Evolutionary conservation across 2,888 invertebrate species (phyloP).

Genomic region (Bombylius discolor): DNA sequence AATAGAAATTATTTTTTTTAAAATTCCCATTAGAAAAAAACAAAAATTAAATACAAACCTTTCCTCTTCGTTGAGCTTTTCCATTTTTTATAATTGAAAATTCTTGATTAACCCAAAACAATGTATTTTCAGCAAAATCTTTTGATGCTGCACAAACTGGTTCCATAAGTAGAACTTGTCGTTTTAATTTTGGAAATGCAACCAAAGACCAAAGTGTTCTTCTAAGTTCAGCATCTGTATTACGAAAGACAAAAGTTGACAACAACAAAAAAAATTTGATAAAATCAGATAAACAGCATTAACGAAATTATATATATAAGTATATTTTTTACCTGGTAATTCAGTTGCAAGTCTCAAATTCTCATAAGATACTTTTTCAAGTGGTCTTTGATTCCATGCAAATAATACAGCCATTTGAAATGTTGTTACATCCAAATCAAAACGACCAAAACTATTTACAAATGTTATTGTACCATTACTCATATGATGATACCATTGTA

Average conservation of each 20-base stretch:
- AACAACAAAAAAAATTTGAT: not conserved
- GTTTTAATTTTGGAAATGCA: conserved; percentile 89
- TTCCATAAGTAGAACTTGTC: conserved; percentile 74
- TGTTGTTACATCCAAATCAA: conserved; percentile 96
- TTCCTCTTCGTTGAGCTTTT: conserved; percentile 86
- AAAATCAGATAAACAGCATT: no score
- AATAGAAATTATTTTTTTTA: no score
- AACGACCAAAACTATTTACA: conserved; percentile 79
- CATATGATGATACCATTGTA: conserved; percentile 99
- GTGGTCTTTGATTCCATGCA: conserved; percentile 94
- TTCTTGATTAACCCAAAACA: conserved; percentile 95
- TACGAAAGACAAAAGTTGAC: no score
- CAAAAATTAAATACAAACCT: conserved; percentile 39
- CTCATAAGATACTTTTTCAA: conserved; percentile 90
- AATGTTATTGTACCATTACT: conserved; percentile 98
- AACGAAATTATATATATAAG: no score
- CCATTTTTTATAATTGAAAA: conserved; percentile 91
- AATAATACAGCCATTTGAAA: conserved; percentile 99
- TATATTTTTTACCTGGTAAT: conserved; percentile 49
- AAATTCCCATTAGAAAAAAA: no score
- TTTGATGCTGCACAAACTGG: conserved; percentile 76
- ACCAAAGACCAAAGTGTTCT: conserved; percentile 92
- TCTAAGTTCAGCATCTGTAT: conserved; percentile 70
- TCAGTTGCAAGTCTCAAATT: conserved; percentile 93
- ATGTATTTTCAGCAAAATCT: conserved; percentile 84